These are phyloP conservation scores for Sinotaia quadrata DNA, from an alignment of 2,888 invertebrate species.

Conservation along the genomic window DNA sequence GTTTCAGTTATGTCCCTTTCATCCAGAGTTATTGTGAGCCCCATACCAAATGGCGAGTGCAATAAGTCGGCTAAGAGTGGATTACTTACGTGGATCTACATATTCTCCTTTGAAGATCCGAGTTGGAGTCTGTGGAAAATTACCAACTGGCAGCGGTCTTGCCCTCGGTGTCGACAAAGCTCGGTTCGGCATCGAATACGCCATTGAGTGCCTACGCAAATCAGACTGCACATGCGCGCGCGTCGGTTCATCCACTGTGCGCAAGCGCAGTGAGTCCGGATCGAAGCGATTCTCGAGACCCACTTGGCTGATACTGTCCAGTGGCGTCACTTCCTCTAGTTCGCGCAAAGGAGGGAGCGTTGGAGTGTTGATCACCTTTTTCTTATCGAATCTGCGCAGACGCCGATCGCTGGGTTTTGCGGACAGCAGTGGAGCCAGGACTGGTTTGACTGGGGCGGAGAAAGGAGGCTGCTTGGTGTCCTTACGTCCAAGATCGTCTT, in stretches of 20 bases:
- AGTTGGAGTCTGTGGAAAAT: constrained; percentile 28
- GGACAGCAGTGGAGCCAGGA: constrained; percentile 20
- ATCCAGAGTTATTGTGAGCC: background rate
- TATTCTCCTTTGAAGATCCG: constrained; percentile 55
- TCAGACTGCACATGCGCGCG: background rate
- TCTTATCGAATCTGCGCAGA: background rate
- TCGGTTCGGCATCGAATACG: constrained; percentile 11
- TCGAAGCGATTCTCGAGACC: background rate
- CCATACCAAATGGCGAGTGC: background rate
- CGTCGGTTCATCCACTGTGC: constrained; percentile 14
- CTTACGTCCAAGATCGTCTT: constrained; percentile 18
- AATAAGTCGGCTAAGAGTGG: background rate
- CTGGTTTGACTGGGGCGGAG: constrained; percentile 39
- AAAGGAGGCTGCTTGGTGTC: constrained; percentile 38
- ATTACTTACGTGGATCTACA: constrained; percentile 55
- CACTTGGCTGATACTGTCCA: constrained; percentile 35
- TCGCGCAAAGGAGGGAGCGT: constrained; percentile 9
- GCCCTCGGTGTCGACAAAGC: constrained; percentile 24
- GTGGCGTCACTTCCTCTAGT: constrained; percentile 26
- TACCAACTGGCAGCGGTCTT: constrained; percentile 8
- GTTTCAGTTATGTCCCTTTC: background rate
- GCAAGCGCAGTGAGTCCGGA: constrained; percentile 22
- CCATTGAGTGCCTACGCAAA: background rate
- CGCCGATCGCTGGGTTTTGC: constrained; percentile 20
- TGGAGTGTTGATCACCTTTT: constrained; percentile 11